phyloP scores from a whole-genome alignment of 2,888 invertebrate species.

The Hecatera dysodea region DNA sequence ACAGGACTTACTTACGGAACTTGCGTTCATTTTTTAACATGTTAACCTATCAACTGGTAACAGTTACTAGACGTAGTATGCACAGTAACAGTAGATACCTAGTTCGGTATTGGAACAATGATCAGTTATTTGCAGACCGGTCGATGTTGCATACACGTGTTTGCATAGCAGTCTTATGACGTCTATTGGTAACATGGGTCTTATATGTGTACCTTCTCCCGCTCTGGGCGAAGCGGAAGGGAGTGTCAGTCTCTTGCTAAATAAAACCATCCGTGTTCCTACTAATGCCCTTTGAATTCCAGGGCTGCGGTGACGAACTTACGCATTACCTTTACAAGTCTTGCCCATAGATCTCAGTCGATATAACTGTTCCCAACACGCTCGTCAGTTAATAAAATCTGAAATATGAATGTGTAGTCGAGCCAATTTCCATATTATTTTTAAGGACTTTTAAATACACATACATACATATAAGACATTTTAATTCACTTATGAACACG shows the following conservation, averaged over 20 bases:
- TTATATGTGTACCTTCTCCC: too few species aligned
- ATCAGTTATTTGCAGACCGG: constrained; percentile 21
- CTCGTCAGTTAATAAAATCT: not conserved
- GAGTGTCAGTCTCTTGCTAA: too few species aligned
- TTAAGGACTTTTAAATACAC: too few species aligned
- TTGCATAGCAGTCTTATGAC: constrained; percentile 22
- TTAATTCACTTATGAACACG: too few species aligned
- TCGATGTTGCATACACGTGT: constrained; percentile 38
- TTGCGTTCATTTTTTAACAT: constrained; percentile 13
- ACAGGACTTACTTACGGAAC: too few species aligned
- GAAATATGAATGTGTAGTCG: too few species aligned
- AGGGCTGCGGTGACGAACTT: too few species aligned
- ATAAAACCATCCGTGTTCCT: too few species aligned
- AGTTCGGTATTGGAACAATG: constrained; percentile 16
- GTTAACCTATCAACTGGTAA: not conserved
- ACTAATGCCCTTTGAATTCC: too few species aligned
- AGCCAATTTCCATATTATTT: too few species aligned
- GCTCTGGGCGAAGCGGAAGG: too few species aligned
- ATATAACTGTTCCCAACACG: not conserved
- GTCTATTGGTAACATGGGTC: constrained; percentile 10
- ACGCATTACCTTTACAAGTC: not conserved
- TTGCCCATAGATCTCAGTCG: not conserved
- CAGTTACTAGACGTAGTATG: not conserved
- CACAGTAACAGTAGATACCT: not conserved
- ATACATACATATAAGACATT: too few species aligned